phyloP scores from a whole-genome alignment of 2,113 vertebrate species.

The Colius striatus region DNA sequence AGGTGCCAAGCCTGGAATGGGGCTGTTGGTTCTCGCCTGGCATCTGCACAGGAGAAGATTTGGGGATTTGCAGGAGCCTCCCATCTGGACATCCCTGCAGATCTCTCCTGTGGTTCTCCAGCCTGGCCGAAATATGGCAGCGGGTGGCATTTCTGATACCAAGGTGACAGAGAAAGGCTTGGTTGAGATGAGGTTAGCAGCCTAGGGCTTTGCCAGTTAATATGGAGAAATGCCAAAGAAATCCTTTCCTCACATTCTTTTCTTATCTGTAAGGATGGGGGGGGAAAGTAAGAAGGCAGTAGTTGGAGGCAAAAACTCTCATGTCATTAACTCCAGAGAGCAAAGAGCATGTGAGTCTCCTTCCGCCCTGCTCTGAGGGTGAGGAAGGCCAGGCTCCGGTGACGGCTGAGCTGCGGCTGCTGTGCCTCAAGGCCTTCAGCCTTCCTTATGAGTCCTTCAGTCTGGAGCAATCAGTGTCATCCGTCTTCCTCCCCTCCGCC shows the following conservation, averaged over 20 bases:
- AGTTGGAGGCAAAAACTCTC: neutral
- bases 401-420: neutral
- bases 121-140: neutral
- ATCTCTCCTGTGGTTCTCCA: neutral
- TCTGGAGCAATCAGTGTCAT: neutral
- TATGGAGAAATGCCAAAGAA: neutral
- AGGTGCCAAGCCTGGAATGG: neutral
- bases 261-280: neutral
- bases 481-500: neutral
- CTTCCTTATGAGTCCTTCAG: neutral
- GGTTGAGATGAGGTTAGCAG: neutral
- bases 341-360: neutral
- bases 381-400: neutral
- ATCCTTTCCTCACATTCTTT: neutral
- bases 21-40: neutral
- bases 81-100: neutral
- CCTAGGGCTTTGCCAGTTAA: neutral
- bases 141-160: accelerated
- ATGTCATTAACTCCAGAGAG: neutral
- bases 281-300: too few relatives aligned
- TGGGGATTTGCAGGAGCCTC: neutral
- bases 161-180: neutral
- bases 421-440: neutral
- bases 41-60: accelerated
- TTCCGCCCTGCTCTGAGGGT: neutral